Evolutionary conservation across 1,140 invertebrate genomes (phyloP).

Genomic region (Drosophila orena): DNA sequence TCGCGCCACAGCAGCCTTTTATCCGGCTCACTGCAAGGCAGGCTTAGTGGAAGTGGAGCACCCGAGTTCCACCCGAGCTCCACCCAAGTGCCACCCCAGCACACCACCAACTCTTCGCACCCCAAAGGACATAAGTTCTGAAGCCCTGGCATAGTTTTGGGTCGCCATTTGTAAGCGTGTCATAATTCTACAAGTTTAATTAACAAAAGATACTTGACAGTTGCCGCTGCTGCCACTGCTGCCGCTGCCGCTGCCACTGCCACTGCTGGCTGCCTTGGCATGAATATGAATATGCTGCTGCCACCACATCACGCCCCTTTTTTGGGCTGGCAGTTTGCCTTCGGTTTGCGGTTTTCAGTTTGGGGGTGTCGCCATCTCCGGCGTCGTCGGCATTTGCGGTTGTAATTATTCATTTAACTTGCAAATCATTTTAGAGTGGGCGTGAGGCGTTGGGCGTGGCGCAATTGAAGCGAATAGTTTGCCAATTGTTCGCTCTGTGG

Average conservation of each 20-base stretch:
- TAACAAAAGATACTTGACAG: conserved; percentile 83
- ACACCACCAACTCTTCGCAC: background rate
- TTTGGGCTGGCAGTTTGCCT: conserved; percentile 26
- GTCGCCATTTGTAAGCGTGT: conserved; percentile 68
- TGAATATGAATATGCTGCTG: conserved; percentile 63
- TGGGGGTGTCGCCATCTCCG: conserved; percentile 6
- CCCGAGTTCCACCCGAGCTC: background rate
- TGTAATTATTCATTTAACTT: conserved; percentile 83
- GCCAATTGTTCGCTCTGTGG: conserved; percentile 67
- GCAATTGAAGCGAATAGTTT: conserved; percentile 81
- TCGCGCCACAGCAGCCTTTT: conserved; percentile 53
- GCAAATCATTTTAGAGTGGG: conserved; percentile 74
- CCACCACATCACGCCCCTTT: background rate
- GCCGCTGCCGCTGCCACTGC: conserved; percentile 24
- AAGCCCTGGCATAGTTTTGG: conserved; percentile 66
- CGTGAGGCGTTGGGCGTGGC: conserved; percentile 26
- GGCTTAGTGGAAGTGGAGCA: conserved; percentile 24
- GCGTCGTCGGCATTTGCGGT: conserved; percentile 59
- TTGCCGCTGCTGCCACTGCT: conserved; percentile 38
- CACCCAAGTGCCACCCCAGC: too few relatives aligned
- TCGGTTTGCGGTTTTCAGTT: conserved; percentile 35
- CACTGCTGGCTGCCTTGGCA: conserved; percentile 48
- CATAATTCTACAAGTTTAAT: conserved; percentile 83
- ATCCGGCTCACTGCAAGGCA: conserved; percentile 40
- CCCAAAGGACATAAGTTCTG: conserved; percentile 24